phyloP scores from a whole-genome alignment of 2,888 invertebrate genomes.

The Proisotoma minuta region DNA sequence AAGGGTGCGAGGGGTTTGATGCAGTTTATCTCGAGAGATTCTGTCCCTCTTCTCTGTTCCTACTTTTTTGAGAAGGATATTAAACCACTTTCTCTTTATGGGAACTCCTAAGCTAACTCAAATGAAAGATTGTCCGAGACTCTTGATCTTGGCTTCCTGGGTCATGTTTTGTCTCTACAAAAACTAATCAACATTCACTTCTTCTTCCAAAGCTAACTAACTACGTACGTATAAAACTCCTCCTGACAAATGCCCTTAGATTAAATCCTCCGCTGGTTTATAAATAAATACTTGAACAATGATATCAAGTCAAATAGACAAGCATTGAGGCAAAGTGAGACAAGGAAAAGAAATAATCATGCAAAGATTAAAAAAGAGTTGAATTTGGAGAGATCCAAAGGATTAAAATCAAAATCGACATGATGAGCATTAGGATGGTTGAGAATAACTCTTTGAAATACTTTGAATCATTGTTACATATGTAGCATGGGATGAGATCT shows the following conservation, averaged over 20 bases:
- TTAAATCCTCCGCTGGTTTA: too few species aligned
- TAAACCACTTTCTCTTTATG: conserved; percentile 13
- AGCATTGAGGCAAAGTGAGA: too few species aligned
- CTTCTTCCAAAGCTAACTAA: too few species aligned
- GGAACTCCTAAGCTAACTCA: not conserved
- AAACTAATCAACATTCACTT: conserved; percentile 1
- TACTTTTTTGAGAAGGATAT: conserved; percentile 4
- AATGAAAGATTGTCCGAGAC: not conserved
- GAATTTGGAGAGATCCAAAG: too few species aligned
- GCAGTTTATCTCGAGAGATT: conserved; percentile 40
- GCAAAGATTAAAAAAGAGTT: too few species aligned
- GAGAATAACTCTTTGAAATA: conserved; percentile 12
- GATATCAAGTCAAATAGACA: too few species aligned
- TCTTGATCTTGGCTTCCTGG: conserved; percentile 4
- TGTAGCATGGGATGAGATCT: conserved; percentile 21
- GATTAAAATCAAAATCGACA: conserved; percentile 21
- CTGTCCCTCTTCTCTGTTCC: conserved; percentile 10
- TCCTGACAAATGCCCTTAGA: too few species aligned
- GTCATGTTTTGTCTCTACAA: not conserved
- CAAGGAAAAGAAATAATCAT: too few species aligned
- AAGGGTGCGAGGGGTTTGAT: conserved; percentile 45
- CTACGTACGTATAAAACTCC: too few species aligned
- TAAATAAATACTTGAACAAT: too few species aligned
- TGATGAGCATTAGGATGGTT: conserved; percentile 17
- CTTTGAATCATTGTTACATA: conserved; percentile 17